Conservation (phyloP, 2,888 invertebrate genomes). For the Nebria brevicollis region DNA sequence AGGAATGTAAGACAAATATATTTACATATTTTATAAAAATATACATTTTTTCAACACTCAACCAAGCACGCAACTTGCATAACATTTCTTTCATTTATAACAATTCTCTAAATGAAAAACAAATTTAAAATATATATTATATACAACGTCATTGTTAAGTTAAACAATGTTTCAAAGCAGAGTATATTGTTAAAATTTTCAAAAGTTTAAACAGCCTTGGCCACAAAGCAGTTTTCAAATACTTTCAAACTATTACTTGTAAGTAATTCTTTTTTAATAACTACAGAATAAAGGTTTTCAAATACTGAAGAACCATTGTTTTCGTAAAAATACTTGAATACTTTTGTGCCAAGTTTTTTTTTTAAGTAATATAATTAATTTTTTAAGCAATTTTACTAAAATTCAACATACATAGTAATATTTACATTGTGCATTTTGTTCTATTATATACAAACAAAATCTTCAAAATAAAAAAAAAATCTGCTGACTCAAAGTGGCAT, state of each 20-base stretch:
- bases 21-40: conserved; percentile 60
- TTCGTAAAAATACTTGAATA: too few species aligned
- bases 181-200: neutral
- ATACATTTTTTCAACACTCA: conserved; percentile 52
- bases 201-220: neutral
- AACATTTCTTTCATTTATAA: neutral
- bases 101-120: conserved; percentile 1
- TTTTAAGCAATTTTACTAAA: neutral
- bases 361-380: neutral
- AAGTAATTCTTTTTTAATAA: neutral
- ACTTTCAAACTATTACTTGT: neutral
- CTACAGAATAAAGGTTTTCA: too few species aligned
- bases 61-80: neutral
- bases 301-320: too few species aligned
- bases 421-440: neutral
- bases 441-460: neutral
- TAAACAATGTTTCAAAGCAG: neutral
- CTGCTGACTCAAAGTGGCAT: neutral
- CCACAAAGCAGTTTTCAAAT: neutral
- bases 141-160: neutral
- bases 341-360: too few species aligned
- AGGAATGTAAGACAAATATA: conserved; percentile 57
- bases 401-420: neutral
- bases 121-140: neutral
- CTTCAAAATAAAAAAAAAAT: neutral